Evolutionary conservation across 2,797 vertebrate species (phyloP).

Genomic region (Dendrocincla fuliginosa): DNA sequence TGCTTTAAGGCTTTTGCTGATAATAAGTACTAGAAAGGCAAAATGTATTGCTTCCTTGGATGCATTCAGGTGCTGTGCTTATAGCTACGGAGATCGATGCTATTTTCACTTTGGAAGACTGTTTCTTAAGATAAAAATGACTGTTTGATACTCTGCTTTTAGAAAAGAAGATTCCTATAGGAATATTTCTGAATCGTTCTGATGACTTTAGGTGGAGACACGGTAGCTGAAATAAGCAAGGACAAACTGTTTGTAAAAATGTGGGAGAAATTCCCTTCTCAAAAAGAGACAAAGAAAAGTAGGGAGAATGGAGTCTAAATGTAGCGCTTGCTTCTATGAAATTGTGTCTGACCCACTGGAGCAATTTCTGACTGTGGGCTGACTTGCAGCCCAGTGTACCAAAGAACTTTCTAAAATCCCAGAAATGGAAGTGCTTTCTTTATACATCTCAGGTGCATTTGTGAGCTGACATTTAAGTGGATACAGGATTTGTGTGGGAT

Average conservation of each 20-base stretch:
- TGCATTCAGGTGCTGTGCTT: neutral
- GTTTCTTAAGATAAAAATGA: neutral
- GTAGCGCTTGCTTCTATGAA: neutral
- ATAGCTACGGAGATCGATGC: neutral
- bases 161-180: neutral
- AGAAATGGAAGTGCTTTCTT: neutral
- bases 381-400: neutral
- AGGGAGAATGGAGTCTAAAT: neutral
- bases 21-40: neutral
- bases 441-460: neutral
- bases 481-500: neutral
- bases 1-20: neutral
- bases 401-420: neutral
- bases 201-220: neutral
- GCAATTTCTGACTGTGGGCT: conserved; percentile 5
- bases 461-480: conserved; percentile 10
- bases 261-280: neutral
- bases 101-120: conserved; percentile 11
- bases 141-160: neutral
- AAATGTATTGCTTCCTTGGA: neutral
- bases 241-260: neutral
- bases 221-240: neutral
- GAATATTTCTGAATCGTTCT: neutral
- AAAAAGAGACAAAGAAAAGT: neutral
- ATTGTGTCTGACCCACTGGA: neutral